phyloP scores from a whole-genome alignment of 37 sponge, comb jelly and placozoan genomes.

The Amphimedon queenslandica region DNA sequence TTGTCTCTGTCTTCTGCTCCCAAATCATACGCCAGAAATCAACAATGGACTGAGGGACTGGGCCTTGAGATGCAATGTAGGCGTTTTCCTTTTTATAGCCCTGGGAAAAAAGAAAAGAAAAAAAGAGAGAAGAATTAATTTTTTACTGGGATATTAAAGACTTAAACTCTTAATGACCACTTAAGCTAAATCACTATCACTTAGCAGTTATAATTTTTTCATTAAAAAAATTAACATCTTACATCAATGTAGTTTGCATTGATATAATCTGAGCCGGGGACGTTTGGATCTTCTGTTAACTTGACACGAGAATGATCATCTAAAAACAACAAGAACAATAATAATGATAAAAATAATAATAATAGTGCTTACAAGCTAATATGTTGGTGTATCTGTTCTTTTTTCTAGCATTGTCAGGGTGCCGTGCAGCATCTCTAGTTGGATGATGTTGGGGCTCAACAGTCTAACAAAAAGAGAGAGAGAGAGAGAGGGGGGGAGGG shows the following conservation, averaged over 20 bases:
- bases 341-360: too few relatives aligned
- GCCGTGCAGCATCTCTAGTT: slow-evolving; percentile 48
- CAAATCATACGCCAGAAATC: too few relatives aligned
- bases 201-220: too few relatives aligned
- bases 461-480: slow-evolving; percentile 38
- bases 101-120: slow-evolving; percentile 16
- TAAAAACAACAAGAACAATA: too few relatives aligned
- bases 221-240: slow-evolving; percentile 1
- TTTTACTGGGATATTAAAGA: too few relatives aligned
- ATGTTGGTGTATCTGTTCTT: slow-evolving; percentile 96
- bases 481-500: slow-evolving; percentile 21
- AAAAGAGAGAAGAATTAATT: too few relatives aligned
- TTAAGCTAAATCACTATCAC: too few relatives aligned
- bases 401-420: slow-evolving; percentile 36
- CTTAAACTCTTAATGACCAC: too few relatives aligned
- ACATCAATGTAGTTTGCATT: slow-evolving; percentile 90
- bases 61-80: slow-evolving; percentile 84
- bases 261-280: too few relatives aligned
- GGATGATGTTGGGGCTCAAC: slow-evolving; percentile 63
- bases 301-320: too few relatives aligned
- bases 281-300: slow-evolving; percentile 44
- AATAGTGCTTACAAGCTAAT: slow-evolving; percentile 54
- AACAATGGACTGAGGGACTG: slow-evolving; percentile 63
- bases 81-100: slow-evolving; percentile 41
- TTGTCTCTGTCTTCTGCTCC: slow-evolving; percentile 51